Evolutionary conservation across 2,888 invertebrate species (phyloP), one percentile per base, ranked within the genome.

Genomic region (Eumerus sabulonum): DNA sequence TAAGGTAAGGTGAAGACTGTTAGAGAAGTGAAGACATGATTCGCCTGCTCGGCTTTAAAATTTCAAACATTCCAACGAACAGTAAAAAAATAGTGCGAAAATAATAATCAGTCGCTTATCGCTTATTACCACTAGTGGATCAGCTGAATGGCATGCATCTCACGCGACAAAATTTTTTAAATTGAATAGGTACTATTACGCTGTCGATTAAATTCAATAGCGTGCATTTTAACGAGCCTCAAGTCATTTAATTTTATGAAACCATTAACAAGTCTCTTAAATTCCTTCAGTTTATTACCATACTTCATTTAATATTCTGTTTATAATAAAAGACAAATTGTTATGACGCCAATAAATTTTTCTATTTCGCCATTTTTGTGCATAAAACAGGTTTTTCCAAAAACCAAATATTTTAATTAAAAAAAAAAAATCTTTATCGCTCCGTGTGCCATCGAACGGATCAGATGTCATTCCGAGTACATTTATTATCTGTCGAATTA

Each of bases 381-480:
- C 12, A 36, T 18, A 47, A 36, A 27, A 27, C 27, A 2, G 27
- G 17, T 16, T 53, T 4, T 14, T 36, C 13, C 11, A 40, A 17
- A 38, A 27, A 40, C 35, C 48, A 67, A 45, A 68, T 36, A 42
- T 57, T 50, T 47, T 57, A 68, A 27, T 27, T 27, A 27, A 27
- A 27, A 2, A 7, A 7, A 27, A 27, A 27, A 27, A 27, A 27
- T 27, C 27, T 27, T 27, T 27, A 27, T 27, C 27, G 7, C 27
- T 7, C 27, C 27, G 7, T 4, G 27, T 27, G 7, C 27, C 27
- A 27, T 2, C 2, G 7, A 44, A 47, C 5, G 13, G 68, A 60
- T 60, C 68, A 70, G 60, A 60, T n/a, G 60, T 53, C 45, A 19
- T 16, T 18, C 13, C 44, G 14, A 27, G 47, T 18, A 44, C n/a